These are phyloP conservation scores for Adrianichthys oophorus DNA, from an alignment of 2,797 vertebrate species.

Conservation along the genomic window DNA sequence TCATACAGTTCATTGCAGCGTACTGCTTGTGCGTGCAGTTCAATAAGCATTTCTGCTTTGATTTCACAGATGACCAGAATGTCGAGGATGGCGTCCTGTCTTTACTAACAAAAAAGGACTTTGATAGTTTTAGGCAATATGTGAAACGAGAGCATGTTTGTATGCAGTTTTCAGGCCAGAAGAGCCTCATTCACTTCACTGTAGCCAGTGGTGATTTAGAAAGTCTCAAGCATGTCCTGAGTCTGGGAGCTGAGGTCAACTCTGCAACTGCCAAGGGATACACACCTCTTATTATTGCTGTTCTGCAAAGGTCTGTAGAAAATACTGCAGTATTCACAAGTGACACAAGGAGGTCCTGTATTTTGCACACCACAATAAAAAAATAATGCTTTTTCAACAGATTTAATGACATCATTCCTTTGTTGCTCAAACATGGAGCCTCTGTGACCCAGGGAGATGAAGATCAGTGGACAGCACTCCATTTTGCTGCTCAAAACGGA, in stretches of 20 bases:
- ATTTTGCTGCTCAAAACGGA: constrained; percentile 86
- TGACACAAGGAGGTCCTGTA: not conserved
- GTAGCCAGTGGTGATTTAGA: constrained; percentile 75
- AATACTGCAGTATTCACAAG: not conserved
- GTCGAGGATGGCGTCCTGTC: constrained; percentile 43
- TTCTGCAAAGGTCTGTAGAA: constrained; percentile 69
- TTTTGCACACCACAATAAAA: not conserved
- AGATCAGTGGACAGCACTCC: constrained; percentile 82
- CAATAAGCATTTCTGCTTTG: constrained; percentile 3
- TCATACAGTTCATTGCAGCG: too few relatives aligned
- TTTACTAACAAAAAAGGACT: constrained; percentile 70
- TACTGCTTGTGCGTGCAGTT: not conserved
- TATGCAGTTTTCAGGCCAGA: constrained; percentile 60
- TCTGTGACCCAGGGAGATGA: constrained; percentile 69
- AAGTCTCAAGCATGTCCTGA: constrained; percentile 77
- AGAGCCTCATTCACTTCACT: constrained; percentile 78
- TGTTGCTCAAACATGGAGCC: constrained; percentile 74
- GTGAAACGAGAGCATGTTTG: constrained; percentile 69
- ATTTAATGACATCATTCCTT: constrained; percentile 69
- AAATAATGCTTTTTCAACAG: constrained; percentile 41
- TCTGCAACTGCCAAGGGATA: constrained; percentile 70
- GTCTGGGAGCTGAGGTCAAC: constrained; percentile 76
- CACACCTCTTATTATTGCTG: constrained; percentile 81
- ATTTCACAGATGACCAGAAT: constrained; percentile 49
- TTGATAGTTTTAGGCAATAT: constrained; percentile 66